A percentile compares a stretch with the other conserved stretches of the same genome.
Conservation (phyloP, 2,888 invertebrate species). For the Abrostola triplasia region DNA sequence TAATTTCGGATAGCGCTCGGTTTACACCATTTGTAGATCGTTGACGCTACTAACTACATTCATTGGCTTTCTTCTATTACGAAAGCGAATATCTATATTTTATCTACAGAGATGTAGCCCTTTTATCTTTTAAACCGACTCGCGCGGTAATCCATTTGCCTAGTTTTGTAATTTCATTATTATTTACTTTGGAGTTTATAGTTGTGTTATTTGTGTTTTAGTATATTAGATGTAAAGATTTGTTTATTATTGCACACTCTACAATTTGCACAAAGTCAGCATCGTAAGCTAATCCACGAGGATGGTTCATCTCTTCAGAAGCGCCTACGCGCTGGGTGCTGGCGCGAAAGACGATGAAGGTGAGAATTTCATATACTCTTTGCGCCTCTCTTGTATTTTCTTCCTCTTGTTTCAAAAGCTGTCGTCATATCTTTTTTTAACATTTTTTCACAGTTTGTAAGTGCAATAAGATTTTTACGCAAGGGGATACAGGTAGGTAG, state of each 20-base stretch:
- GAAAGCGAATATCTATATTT: slow-evolving; percentile 63
- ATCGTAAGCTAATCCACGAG: slow-evolving; percentile 68
- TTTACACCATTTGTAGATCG: slow-evolving; percentile 79
- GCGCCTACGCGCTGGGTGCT: slow-evolving; percentile 78
- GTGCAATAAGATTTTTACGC: no score
- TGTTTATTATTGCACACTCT: slow-evolving; percentile 65
- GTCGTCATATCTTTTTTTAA: no score
- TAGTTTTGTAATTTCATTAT: slow-evolving; percentile 49
- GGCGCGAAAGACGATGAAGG: slow-evolving; percentile 79
- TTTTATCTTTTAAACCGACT: slow-evolving; percentile 77
- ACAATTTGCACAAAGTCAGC: slow-evolving; percentile 80
- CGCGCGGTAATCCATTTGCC: slow-evolving; percentile 74
- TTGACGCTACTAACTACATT: slow-evolving; percentile 78
- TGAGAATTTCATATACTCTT: slow-evolving; percentile 45
- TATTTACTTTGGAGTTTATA: slow-evolving; percentile 59
- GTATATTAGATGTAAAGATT: slow-evolving; percentile 61
- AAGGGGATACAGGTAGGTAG: no score
- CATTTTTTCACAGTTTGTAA: no score
- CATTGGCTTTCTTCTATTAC: slow-evolving; percentile 71
- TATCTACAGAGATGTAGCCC: slow-evolving; percentile 84
- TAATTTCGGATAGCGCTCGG: slow-evolving; percentile 82
- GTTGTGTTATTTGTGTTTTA: slow-evolving; percentile 57
- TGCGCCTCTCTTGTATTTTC: neutral
- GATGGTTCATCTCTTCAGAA: slow-evolving; percentile 83
- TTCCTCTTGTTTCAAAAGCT: no score